Conservation (phyloP, 2,797 vertebrate species). For the Hippopotamyrus pictus region DNA sequence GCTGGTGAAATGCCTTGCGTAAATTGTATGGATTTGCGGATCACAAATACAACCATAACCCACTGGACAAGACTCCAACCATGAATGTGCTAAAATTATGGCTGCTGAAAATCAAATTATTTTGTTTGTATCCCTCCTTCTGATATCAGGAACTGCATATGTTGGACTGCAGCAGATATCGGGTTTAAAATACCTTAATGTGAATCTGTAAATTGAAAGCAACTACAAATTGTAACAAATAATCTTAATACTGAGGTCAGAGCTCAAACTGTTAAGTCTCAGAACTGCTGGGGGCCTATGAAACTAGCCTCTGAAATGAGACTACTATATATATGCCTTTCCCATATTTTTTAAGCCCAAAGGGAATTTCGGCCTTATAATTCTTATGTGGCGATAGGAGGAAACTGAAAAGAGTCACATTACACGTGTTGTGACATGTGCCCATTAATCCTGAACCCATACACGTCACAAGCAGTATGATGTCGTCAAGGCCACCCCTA, state of each 20-base stretch:
- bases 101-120: not conserved
- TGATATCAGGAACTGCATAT: not conserved
- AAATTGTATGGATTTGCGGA: not conserved
- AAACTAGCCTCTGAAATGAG: conserved; percentile 3
- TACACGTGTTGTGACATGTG: not conserved
- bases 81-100: not conserved
- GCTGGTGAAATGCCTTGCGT: not conserved
- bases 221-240: not conserved
- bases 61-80: not conserved
- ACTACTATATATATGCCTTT: not conserved
- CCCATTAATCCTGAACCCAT: not conserved
- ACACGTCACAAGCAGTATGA: not conserved
- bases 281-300: not conserved
- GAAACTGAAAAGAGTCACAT: not conserved
- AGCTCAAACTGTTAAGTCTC: not conserved
- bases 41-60: not conserved
- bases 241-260: not conserved
- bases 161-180: not conserved
- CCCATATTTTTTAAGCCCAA: not conserved
- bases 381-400: not conserved
- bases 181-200: not conserved
- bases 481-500: not conserved
- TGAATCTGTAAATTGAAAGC: not conserved
- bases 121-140: not conserved
- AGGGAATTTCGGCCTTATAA: not conserved